These are phyloP conservation scores for Drosophila sp. DNA, from an alignment of 1,140 invertebrate genomes.

Conservation along the genomic window DNA sequence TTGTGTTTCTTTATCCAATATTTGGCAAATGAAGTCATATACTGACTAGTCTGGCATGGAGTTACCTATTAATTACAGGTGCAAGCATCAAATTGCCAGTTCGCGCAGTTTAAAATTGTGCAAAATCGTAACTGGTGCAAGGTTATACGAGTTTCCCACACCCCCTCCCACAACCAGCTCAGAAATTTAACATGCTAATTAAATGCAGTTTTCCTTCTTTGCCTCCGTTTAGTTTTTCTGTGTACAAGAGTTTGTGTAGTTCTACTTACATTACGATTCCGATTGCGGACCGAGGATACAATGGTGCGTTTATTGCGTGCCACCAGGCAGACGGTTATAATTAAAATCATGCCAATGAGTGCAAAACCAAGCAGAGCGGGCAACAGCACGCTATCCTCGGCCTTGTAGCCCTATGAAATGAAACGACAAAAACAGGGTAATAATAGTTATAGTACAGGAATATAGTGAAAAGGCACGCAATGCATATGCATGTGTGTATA, in stretches of 20 bases:
- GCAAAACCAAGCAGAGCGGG: slow-evolving; percentile 78
- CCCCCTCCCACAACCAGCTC: neutral
- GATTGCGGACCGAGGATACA: slow-evolving; percentile 79
- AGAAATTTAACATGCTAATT: slow-evolving; percentile 29
- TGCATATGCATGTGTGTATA: neutral
- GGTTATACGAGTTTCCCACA: slow-evolving; percentile 19
- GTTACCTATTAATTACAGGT: neutral
- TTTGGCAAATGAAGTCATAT: no score
- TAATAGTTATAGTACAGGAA: slow-evolving; percentile 15
- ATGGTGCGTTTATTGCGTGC: slow-evolving; percentile 82
- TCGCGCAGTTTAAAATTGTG: no score
- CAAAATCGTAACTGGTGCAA: slow-evolving; percentile 38
- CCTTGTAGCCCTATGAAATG: slow-evolving; percentile 72
- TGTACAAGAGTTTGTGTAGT: neutral
- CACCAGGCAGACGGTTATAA: slow-evolving; percentile 78
- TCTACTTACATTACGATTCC: slow-evolving; percentile 81
- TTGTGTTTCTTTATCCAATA: no score
- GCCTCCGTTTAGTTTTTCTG: neutral
- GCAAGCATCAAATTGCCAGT: neutral
- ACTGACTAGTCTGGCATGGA: neutral
- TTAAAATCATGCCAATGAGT: slow-evolving; percentile 80
- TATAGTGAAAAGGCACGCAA: slow-evolving; percentile 9
- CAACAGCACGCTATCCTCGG: slow-evolving; percentile 80
- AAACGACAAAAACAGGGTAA: neutral
- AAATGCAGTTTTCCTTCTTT: slow-evolving; percentile 43